Evolutionary conservation across 2,113 vertebrate species (phyloP), one percentile per base, ranked within the genome.

Genomic region (Muntiacus reevesi): DNA sequence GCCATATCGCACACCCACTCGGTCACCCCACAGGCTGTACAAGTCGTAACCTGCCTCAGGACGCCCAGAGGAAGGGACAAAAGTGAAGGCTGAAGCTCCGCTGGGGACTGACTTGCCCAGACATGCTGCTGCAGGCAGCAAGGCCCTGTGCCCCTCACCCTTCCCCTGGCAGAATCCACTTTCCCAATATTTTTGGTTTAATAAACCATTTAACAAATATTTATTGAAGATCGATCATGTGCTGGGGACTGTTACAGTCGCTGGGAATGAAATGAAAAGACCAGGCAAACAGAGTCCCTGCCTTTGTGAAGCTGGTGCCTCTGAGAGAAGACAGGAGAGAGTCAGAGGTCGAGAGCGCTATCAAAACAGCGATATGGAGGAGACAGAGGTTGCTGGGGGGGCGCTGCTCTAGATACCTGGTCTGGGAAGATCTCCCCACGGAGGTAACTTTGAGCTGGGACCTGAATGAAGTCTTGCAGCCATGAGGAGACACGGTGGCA

Each of bases 1-100:
- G 52, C 82, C 16, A 7, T 2, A n/a, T 2, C 71, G 3, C 52
- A 19, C 25, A 17, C 3, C n/a, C 3, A 2, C 52, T 9, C 2
- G n/a, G 45, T 25, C 60, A 45, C 52, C 59, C 28, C 92, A 52
- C 54, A 10, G 25, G 15, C 52, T 15, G 15, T 71, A 45, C 52
- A 87, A 96, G 87, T 91, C 15, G 1, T 52, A 62, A 95, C 87
- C 94, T 91, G 87, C 92, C 60, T 87, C 47, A 3, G 47, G 23
- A 57, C 54, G 43, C 50, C 82, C 23, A 30, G 60, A 30, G 12
- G 60, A 71, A 82, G 52, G 36, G 59, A 27, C 36, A 2, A 52
- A 2, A 43, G 45, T 11, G 54, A 59, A 62, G 17, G 54, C 62
- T 82, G 50, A 76, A 52, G 45, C 36, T 74, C 54, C 43, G 87